Evolutionary conservation across 2,113 vertebrate genomes (phyloP).

Genomic region (Lates calcarifer): DNA sequence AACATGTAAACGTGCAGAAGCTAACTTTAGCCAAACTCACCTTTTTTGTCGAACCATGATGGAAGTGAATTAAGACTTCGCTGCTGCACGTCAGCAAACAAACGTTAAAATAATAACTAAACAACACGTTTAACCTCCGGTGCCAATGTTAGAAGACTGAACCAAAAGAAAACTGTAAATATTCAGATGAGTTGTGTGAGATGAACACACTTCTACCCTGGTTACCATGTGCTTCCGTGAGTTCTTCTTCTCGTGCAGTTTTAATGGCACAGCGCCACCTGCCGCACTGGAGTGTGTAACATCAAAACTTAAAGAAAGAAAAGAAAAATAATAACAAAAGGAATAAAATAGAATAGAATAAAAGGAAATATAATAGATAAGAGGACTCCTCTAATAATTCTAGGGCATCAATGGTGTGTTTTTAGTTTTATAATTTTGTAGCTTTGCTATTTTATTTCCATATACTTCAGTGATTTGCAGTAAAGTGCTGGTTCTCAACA

Average conservation of each 20-base stretch:
- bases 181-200: neutral
- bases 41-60: conserved; percentile 82
- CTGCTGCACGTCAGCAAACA: neutral
- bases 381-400: too few species aligned
- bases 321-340: too few species aligned
- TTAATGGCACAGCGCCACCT: conserved; percentile 16
- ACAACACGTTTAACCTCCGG: neutral
- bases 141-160: neutral
- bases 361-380: too few species aligned
- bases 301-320: too few species aligned
- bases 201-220: too few species aligned
- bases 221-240: conserved; percentile 65
- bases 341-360: too few species aligned
- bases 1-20: neutral
- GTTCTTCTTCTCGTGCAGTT: conserved; percentile 37
- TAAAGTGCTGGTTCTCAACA: too few species aligned
- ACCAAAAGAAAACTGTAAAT: neutral
- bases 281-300: neutral
- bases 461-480: too few species aligned
- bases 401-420: too few species aligned
- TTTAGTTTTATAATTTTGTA: too few species aligned
- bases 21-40: conserved; percentile 64
- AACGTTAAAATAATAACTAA: neutral
- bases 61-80: neutral
- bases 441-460: too few species aligned